Conservation (phyloP, 2,797 vertebrate species). For the Takifugu rubripes region DNA sequence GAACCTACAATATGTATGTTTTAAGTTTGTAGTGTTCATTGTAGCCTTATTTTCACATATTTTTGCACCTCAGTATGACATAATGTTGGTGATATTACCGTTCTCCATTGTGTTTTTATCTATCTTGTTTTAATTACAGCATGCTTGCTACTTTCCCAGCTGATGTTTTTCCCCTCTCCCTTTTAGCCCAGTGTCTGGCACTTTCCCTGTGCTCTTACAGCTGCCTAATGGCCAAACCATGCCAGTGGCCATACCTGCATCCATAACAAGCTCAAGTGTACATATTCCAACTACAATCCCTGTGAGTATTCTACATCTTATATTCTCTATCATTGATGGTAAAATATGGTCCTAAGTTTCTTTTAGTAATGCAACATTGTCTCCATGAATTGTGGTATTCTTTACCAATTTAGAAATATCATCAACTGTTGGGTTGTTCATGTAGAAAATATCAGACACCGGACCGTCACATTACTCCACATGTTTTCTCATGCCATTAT, state of each 20-base stretch:
- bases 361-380: no score
- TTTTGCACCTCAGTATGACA: conserved; percentile 33
- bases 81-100: conserved; percentile 9
- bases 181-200: conserved; percentile 91
- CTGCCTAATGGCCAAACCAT: conserved; percentile 98
- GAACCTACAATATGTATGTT: conserved; percentile 12
- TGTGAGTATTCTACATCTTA: conserved; percentile 76
- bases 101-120: conserved; percentile 4
- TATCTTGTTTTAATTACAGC: conserved; percentile 7
- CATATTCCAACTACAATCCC: conserved; percentile 96
- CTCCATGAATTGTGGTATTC: no score
- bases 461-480: no score
- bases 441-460: no score
- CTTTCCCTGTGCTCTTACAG: conserved; percentile 97
- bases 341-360: no score
- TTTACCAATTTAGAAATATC: no score
- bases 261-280: conserved; percentile 95
- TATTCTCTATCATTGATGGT: not conserved
- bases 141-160: conserved; percentile 16
- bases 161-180: conserved; percentile 29
- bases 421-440: no score
- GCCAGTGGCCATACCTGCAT: conserved; percentile 96
- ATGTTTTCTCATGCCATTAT: not conserved
- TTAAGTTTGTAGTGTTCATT: conserved; percentile 27
- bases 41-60: conserved; percentile 32